Base-by-base conservation (phyloP, 2,113 vertebrate species). In the Litocranius walleri region DNA sequence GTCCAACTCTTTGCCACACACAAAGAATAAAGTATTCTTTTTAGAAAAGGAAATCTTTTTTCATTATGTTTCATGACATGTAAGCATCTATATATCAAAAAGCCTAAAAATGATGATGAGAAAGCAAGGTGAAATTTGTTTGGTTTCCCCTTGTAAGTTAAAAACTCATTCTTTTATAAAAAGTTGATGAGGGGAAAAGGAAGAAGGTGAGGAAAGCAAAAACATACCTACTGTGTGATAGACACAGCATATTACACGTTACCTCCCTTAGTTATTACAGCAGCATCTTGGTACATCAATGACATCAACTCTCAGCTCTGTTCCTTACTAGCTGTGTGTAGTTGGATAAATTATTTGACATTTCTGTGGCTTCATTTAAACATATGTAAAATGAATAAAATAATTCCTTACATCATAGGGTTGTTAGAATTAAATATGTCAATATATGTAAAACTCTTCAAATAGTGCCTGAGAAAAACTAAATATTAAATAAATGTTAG, bases 31-130 rank as follows among this genome's bases (percentile, higher is more conserved):
- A 71, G 23, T 77, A 57, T 19, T 88, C 27, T 83, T 62, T 83
- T 89, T 43, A 52, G 25, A 71, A 96, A 93, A 93, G 15, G 13
- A 82, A 30, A 57, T 96, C 29, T 94, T 93, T 33, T 85, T 94
- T 88, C 23, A 1, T 86, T 90, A 52, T 80, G 3, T 84, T 95
- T 96, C 19, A 74, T 48, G 64, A 64, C 45, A 40, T 61, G 15
- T 45, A 77, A 52, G 25, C 4, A 54, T 8, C 33, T 78, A 81
- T 77, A 86, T 23, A 86, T 23, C 23, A 67, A 90, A 91, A 93
- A 83, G 6, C 25, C 82, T 78, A 56, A 96, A 52, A 87, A 59
- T 33, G 61, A 48, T 90, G 56, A 48, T 14, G 9, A 74, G 45
- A 52, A 40, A 45, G 29, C n/a, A 48, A 54, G 21, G 52, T 96